These are phyloP conservation scores for Burhinus bistriatus DNA, from an alignment of 2,113 vertebrate species.

Conservation along the genomic window DNA sequence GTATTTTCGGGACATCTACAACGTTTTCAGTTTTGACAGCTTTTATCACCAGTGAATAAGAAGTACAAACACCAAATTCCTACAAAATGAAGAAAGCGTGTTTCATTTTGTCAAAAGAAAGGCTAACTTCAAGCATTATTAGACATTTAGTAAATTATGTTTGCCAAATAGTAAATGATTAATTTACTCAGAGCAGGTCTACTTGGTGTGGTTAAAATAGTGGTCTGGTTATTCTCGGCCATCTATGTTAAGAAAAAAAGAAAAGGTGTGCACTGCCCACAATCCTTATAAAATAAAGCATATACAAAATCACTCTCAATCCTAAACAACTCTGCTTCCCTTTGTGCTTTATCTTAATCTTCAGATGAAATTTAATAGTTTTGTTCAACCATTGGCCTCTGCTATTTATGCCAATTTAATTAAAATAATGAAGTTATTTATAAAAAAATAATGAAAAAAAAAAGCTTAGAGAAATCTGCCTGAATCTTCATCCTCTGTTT, in stretches of 20 bases:
- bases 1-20: background rate
- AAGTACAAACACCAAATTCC: background rate
- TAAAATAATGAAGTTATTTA: background rate
- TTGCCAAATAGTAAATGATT: slow-evolving; percentile 17
- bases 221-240: background rate
- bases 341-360: background rate
- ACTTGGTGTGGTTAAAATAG: background rate
- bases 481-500: background rate
- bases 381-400: background rate
- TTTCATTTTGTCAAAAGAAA: background rate
- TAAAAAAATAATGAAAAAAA: too few species aligned
- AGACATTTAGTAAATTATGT: background rate
- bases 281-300: background rate
- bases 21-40: background rate
- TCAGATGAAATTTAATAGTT: background rate
- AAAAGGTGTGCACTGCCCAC: background rate
- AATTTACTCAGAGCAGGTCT: background rate
- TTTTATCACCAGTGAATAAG: background rate
- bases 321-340: background rate
- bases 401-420: background rate
- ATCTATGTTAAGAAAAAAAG: background rate
- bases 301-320: background rate
- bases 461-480: background rate
- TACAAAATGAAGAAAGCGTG: background rate
- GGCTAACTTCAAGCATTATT: background rate